Evolutionary conservation across 2,113 vertebrate genomes (phyloP).

Genomic region (Lonchura striata): DNA sequence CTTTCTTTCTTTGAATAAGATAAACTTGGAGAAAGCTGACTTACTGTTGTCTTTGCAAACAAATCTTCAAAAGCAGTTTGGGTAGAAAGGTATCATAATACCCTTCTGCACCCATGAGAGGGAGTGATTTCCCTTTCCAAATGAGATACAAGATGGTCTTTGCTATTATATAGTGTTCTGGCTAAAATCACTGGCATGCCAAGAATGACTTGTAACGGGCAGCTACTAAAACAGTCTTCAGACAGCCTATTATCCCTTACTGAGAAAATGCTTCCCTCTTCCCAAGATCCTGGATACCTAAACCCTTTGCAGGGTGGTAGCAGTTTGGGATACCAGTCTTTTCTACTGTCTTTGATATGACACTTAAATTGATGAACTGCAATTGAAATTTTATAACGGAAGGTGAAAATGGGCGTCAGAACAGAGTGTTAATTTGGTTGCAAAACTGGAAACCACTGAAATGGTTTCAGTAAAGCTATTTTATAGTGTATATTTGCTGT

Average conservation of each 20-base stretch:
- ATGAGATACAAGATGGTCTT: neutral
- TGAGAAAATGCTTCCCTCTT: neutral
- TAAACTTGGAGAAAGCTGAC: neutral
- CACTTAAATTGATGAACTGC: neutral
- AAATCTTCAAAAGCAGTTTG: neutral
- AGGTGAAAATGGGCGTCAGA: neutral
- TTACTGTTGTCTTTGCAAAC: neutral
- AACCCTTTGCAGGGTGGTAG: neutral
- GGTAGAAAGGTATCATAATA: neutral
- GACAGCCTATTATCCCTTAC: neutral
- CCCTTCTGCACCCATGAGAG: neutral
- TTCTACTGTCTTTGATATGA: neutral
- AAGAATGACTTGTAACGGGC: neutral
- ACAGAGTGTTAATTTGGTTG: neutral
- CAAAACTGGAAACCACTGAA: neutral
- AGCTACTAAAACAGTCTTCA: neutral
- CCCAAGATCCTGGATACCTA: neutral
- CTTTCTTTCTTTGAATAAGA: neutral
- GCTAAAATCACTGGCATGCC: neutral
- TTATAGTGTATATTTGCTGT: neutral
- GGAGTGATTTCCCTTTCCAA: neutral
- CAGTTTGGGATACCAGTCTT: neutral
- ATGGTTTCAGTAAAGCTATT: neutral
- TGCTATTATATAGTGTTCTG: neutral
- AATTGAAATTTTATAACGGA: neutral